These are phyloP conservation scores for Corydoras maculifer DNA, from an alignment of 2,113 vertebrate genomes.

Conservation along the genomic window DNA sequence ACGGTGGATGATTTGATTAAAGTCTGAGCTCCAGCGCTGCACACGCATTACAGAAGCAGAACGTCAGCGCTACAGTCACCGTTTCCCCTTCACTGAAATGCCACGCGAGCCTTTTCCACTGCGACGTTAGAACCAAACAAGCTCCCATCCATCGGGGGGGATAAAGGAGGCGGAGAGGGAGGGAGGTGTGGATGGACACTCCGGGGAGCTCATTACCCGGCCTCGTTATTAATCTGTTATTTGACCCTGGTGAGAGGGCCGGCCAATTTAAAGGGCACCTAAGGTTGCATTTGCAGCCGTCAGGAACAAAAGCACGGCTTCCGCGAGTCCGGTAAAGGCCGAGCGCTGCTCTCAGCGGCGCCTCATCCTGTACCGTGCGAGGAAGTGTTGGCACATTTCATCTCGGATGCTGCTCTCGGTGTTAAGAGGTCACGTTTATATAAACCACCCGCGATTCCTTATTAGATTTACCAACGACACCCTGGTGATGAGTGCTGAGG, in stretches of 20 bases:
- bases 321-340: slow-evolving; percentile 35
- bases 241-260: slow-evolving; percentile 66
- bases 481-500: too few species aligned
- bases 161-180: slow-evolving; percentile 55
- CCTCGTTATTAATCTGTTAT: slow-evolving; percentile 70
- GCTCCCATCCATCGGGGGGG: slow-evolving; percentile 62
- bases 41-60: slow-evolving; percentile 51
- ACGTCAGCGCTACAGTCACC: slow-evolving; percentile 54
- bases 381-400: slow-evolving; percentile 24
- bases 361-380: slow-evolving; percentile 23
- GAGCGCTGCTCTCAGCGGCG: slow-evolving; percentile 23
- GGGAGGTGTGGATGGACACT: slow-evolving; percentile 56
- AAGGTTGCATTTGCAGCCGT: slow-evolving; percentile 56
- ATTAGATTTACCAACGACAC: too few species aligned
- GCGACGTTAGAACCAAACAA: slow-evolving; percentile 65
- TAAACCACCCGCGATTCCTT: too few species aligned
- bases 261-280: slow-evolving; percentile 60
- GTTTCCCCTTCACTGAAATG: slow-evolving; percentile 64
- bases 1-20: too few species aligned
- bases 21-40: too few species aligned
- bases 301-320: slow-evolving; percentile 56
- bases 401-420: slow-evolving; percentile 31
- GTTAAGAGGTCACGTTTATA: neutral
- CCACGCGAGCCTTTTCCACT: slow-evolving; percentile 60
- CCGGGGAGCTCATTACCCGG: slow-evolving; percentile 72